Evolutionary conservation across 1,140 invertebrate species (phyloP), one percentile per base, ranked within the genome.

Genomic region (Camponotus floridanus): DNA sequence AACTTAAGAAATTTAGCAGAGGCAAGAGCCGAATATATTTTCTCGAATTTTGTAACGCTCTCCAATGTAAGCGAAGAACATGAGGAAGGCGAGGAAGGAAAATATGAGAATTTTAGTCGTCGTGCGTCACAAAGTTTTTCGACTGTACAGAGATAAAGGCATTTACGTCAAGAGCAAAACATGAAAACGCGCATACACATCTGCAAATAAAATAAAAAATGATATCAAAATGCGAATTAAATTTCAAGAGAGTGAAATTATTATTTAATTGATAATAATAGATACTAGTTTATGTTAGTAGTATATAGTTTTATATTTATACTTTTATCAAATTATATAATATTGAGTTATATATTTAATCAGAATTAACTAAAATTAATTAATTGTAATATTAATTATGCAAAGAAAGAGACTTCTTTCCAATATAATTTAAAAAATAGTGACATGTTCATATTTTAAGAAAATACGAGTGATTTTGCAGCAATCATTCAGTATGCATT

Each of bases 1-100:
- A 70, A 36, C 15, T 11, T 80, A 71, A 80, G 48, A 80, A 70
- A 71, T 79, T 79, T 79, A 67, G 31, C 61, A n/a, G 33, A 57
- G n/a, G 48, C 45, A 39, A 18, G 26, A 42, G 48, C 65, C 9
- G 15, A 31, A 21, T 76, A 33, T 64, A 76, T 64, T 39, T 64
- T n/a, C 39, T 8, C 74, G 18, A 39, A 64, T 64, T 45, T 64
- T 36, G 18, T 55, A 45, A 11, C 70, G 0, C 74, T 45, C 59
- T 33, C 39, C 3, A 21, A 61, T 42, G 73, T 21, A 51, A 13
- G 4, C 11, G 45, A 15, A 15, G 48, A 51, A 51, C 15, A 51
- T 18, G 48, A 1, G 5, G 15, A 15, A 51, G 13, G 36, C 21
- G 11, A 76, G 18, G 21, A 64, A 64, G 68, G 9, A 33, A 51